Evolutionary conservation across 2,888 invertebrate species (phyloP).

Genomic region (Noctua comes): DNA sequence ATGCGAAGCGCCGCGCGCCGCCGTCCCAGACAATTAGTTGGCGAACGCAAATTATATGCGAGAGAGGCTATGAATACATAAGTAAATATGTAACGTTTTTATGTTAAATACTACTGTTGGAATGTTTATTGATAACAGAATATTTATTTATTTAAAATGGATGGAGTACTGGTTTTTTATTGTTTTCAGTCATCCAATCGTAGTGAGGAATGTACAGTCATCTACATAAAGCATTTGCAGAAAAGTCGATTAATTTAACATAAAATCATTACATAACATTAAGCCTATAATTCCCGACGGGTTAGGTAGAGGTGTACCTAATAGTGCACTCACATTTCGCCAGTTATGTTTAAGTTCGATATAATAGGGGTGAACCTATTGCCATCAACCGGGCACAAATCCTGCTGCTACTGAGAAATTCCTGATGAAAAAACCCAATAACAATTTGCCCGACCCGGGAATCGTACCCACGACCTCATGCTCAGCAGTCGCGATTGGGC

Average conservation of each 20-base stretch:
- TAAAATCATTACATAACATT: too few relatives aligned
- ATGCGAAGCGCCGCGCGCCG: background rate
- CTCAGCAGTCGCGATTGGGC: too few relatives aligned
- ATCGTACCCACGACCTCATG: too few relatives aligned
- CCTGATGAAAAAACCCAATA: too few relatives aligned
- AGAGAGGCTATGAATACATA: slow-evolving; percentile 13
- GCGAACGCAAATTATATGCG: slow-evolving; percentile 28
- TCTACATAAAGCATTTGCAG: background rate
- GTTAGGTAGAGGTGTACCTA: too few relatives aligned
- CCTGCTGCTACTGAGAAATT: too few relatives aligned
- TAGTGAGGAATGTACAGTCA: background rate
- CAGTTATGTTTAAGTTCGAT: too few relatives aligned
- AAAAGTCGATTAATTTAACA: background rate
- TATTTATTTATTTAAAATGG: background rate
- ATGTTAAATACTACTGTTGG: slow-evolving; percentile 20
- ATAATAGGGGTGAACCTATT: too few relatives aligned
- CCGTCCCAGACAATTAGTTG: slow-evolving; percentile 24
- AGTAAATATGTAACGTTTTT: slow-evolving; percentile 25
- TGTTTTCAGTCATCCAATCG: accelerated
- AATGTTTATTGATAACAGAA: slow-evolving; percentile 34
- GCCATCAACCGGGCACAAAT: too few relatives aligned
- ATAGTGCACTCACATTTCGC: too few relatives aligned
- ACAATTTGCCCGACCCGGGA: too few relatives aligned
- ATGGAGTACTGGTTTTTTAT: background rate
- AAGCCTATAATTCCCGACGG: too few relatives aligned